Base-by-base conservation (phyloP, 2,797 vertebrate species). In the Dipus sagitta region DNA sequence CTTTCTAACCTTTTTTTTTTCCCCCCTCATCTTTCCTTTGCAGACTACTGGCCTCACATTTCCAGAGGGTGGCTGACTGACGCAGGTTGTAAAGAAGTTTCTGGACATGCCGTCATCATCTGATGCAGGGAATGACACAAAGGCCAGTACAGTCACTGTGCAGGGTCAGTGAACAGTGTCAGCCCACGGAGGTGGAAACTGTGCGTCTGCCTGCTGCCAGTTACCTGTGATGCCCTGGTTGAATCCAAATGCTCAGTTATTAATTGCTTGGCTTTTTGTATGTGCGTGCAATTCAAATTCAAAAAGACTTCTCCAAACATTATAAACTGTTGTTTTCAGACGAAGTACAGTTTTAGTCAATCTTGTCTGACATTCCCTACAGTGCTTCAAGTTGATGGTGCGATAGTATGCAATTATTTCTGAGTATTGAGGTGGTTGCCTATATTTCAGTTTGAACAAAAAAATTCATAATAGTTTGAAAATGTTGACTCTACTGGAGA, bases 21-120 rank as follows among this genome's bases (percentile, higher is more conserved):
- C 8, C 88, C 47, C 14, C 10, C 8, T 89, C 47, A 70, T 58
- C 85, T 86, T 90, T 76, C 54, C 65, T 88, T 68, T 28, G 26
- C 79, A 77, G 75, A 26, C 28, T 81, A 34, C 34, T 95, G 52
- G 54, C 80, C 42, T 65, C 82, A 86, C 17, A 64, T 64, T 92
- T 84, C 86, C 81, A 85, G 90, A 52, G 68, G 30, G 38, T 96
- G 97, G 86, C 95, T 90, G 96, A 95, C 96, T 92, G 95, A 87
- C 54, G 88, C 97, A 98, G 97, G 97, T 98, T 98, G 96, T 82
- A 68, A 71, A 91, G 94, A 93, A 93, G 93, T 92, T 96, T 96
- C 94, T 96, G 81, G 95, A 95, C 81, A 95, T 91, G 86, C 87
- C 65, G 82, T 95, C 95, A 97, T 96, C 96, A 96, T 97, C 96